Base-by-base conservation (phyloP, 1,140 invertebrate species). In the Coptotermes formosanus region DNA sequence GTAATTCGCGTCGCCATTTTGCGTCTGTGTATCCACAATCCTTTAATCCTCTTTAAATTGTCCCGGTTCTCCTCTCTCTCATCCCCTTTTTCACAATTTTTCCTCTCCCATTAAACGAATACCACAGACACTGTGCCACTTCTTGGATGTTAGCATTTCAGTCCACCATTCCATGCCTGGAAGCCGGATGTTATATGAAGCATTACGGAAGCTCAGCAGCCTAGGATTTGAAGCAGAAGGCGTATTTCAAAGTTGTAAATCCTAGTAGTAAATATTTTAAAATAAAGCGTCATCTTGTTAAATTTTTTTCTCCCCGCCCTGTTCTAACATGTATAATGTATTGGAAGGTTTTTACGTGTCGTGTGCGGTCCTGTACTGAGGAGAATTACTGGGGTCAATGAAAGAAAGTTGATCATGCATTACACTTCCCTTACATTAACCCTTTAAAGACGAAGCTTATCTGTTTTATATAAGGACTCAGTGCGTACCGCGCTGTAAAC, bases 11-110 rank as follows among this genome's bases (percentile, higher is more conserved):
- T n/a, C 64, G 64, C 64, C 64, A 75, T 75, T 75, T 75, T 75
- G 64, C 25, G n/a, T 75, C 64, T 75, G 64, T 75, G n/a, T 75
- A 75, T 75, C 64, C 64, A n/a, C 25, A 75, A 30, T 75, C 64
- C 64, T 75, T 75, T 75, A 75, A 75, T 75, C 64, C 64, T 75
- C 64, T 75, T 75, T 75, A 75, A 75, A 75, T 75, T 75, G 64
- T 75, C 64, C 64, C 3, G 7, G 64, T 75, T 75, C 64, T 75
- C 64, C 64, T 4, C 64, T 75, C 64, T 75, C 25, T 75, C 64
- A 0, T 30, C 30, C 64, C 21, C 55, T 75, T 14, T 75, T 25
- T 75, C 64, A 11, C 64, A 75, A n/a, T n/a, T 75, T 75, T 75
- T 75, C n/a, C 64, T 75, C 64, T 75, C 64, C 52, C 16, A 16